phyloP scores from a whole-genome alignment of 2,888 invertebrate species.

The Rhagophthalmus giganteus region DNA sequence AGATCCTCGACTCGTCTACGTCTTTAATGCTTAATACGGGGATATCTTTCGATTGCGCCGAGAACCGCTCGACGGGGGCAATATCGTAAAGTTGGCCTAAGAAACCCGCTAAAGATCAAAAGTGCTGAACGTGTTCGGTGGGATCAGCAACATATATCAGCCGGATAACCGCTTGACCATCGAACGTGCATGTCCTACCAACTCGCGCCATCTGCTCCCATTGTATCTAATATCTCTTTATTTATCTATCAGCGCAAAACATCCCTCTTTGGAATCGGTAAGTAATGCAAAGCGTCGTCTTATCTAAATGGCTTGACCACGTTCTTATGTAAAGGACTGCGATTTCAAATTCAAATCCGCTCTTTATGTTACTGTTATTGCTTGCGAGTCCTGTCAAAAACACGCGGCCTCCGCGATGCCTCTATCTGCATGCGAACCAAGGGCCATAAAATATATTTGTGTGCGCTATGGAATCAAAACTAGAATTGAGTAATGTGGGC shows the following conservation, averaged over 20 bases:
- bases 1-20: conserved; percentile 11
- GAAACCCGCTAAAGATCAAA: conserved; percentile 35
- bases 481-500: conserved; percentile 36
- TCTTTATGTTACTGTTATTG: conserved; percentile 56
- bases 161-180: conserved; percentile 35
- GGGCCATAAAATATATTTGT: conserved; percentile 40
- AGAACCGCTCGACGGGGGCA: conserved; percentile 20
- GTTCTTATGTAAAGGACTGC: conserved; percentile 44
- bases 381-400: conserved; percentile 52
- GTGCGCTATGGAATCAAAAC: conserved; percentile 33
- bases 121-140: conserved; percentile 39
- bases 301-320: conserved; percentile 53
- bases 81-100: conserved; percentile 34
- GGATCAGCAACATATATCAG: conserved; percentile 39
- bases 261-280: conserved; percentile 42
- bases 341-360: conserved; percentile 49
- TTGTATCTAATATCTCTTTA: conserved; percentile 50
- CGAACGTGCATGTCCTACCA: conserved; percentile 37
- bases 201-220: conserved; percentile 35
- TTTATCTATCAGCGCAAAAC: conserved; percentile 51
- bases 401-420: conserved; percentile 44
- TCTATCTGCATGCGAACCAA: conserved; percentile 38
- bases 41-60: conserved; percentile 16
- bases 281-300: conserved; percentile 47
- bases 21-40: conserved; percentile 21